Percentiles rank a stretch among this genome's conserved stretches.
phyloP scores from a whole-genome alignment of 2,888 invertebrate genomes.

The Sabatieria punctata region DNA sequence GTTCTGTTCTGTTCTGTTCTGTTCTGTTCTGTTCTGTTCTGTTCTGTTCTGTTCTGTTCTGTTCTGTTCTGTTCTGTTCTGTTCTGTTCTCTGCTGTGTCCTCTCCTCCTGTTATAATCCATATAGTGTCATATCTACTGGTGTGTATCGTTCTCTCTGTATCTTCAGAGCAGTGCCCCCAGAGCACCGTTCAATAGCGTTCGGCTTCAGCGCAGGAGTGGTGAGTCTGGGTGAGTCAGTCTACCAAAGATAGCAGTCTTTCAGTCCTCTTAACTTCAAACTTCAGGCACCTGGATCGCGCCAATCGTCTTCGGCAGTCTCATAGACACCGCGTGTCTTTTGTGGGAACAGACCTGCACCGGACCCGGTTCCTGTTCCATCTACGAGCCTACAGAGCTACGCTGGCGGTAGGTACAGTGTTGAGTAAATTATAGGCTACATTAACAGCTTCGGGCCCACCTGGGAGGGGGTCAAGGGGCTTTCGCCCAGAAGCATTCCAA shows the following conservation, averaged over 20 bases:
- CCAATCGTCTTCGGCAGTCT: constrained; percentile 34
- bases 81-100: neutral
- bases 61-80: neutral
- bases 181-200: constrained; percentile 23
- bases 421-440: too few relatives aligned
- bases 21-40: too few relatives aligned
- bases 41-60: constrained; percentile 6
- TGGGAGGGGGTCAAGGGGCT: too few relatives aligned
- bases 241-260: neutral
- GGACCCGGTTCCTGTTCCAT: constrained; percentile 31
- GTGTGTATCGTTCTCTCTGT: too few relatives aligned
- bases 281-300: constrained; percentile 29
- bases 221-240: constrained; percentile 27
- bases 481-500: too few relatives aligned
- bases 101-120: neutral
- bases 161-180: constrained; percentile 21
- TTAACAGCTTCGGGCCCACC: too few relatives aligned
- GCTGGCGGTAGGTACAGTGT: constrained; percentile 21
- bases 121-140: too few relatives aligned
- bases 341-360: constrained; percentile 32
- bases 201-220: constrained; percentile 28
- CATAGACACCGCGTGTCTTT: constrained; percentile 32
- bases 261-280: neutral
- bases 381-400: constrained; percentile 30
- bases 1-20: too few relatives aligned